Evolutionary conservation across 2,888 invertebrate genomes (phyloP), one percentile per base, ranked within the genome.

Genomic region (Trissolcus japonicus): DNA sequence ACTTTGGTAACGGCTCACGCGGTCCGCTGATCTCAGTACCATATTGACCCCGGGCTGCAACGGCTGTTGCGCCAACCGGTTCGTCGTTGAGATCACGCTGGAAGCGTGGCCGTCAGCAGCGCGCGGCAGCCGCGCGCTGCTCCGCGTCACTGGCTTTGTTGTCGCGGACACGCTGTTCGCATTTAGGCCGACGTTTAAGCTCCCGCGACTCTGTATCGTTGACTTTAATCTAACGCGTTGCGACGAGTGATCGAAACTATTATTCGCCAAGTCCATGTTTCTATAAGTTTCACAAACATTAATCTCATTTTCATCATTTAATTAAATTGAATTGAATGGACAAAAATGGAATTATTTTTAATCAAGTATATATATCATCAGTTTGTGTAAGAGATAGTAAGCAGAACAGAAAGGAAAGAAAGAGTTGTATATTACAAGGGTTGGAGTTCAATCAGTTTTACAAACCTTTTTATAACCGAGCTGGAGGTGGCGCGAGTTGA

Each of bases 11-110:
- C 87, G 86, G 74, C 81, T 84, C 81, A 86, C 83, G 74, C 87
- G 86, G 80, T 86, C 87, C 50, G 87, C 86, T 77, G 86, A 85
- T 82, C 88, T 82, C 79, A 86, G 83, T 51, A 87, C 85, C 85
- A 87, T 86, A 74, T 85, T 87, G 81, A 85, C 84, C 75, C 83
- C 83, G 72, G 85, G 81, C 13, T 83, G 81, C 74, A 85, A 83
- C 55, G 83, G 68, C 54, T 74, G 80, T 51, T 63, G 69, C 66
- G 81, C 77, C 56, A 84, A 76, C 71, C 83, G 84, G 81, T 84
- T 86, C 16, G 83, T 78, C 60, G 86, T 81, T 29, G 86, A 80
- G 75, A 84, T 84, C 55, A 84, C 79, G 21, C 83, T 74, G 50
- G 84, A 78, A 19, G 83, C 76, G 54, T 83, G 81, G 17, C 46